Conservation (phyloP, 2,888 invertebrate genomes). For the Tinea trinotella region DNA sequence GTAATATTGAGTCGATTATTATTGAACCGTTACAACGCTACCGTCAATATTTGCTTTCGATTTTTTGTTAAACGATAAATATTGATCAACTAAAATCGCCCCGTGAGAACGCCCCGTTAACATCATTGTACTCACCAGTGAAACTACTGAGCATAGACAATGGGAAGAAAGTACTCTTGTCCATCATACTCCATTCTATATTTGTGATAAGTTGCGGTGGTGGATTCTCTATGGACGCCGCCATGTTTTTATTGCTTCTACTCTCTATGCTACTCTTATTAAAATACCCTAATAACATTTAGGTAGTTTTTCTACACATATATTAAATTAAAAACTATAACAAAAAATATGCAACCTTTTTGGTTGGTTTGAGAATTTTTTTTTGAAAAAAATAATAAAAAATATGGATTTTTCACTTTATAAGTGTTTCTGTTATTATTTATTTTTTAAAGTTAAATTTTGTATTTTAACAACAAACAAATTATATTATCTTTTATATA, state of each 20-base stretch:
- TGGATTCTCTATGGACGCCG: constrained; percentile 71
- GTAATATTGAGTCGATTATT: no score
- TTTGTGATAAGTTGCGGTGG: constrained; percentile 79
- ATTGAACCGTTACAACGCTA: no score
- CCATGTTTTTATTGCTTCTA: constrained; percentile 36
- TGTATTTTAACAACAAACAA: constrained; percentile 18
- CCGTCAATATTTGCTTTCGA: no score
- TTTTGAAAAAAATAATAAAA: background rate
- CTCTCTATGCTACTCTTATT: background rate
- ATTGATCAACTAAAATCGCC: no score
- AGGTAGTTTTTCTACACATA: background rate
- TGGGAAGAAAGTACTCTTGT: constrained; percentile 94
- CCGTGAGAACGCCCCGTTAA: no score
- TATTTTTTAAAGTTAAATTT: background rate
- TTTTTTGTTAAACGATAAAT: no score
- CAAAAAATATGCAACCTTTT: constrained; percentile 7
- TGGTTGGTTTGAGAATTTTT: background rate
- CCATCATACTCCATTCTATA: constrained; percentile 99
- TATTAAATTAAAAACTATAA: background rate
- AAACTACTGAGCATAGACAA: constrained; percentile 92
- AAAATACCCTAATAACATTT: constrained; percentile 10
- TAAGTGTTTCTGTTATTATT: no score
- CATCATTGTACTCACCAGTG: constrained; percentile 78
- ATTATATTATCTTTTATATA: no score
- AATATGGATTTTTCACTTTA: background rate